Evolutionary conservation across 2,797 vertebrate genomes (phyloP).

Genomic region (Spheniscus humboldti): DNA sequence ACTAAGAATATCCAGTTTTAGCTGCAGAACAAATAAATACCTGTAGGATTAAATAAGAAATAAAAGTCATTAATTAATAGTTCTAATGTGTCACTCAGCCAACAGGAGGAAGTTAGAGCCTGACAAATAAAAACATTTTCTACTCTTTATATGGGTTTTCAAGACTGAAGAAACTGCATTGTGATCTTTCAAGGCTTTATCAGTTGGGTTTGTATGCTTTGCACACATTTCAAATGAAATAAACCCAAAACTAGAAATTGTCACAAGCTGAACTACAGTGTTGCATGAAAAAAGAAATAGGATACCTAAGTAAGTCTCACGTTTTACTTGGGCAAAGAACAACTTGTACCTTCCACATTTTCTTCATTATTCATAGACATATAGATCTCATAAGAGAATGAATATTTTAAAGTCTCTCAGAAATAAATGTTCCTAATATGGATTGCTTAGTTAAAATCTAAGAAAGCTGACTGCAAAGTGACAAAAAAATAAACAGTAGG

Average conservation of each 20-base stretch:
- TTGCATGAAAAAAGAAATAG: not conserved
- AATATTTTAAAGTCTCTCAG: not conserved
- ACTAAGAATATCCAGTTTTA: slow-evolving; percentile 96
- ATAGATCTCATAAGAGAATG: not conserved
- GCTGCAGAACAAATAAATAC: slow-evolving; percentile 96
- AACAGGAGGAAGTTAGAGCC: not conserved
- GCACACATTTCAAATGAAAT: not conserved
- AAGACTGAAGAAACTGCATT: not conserved
- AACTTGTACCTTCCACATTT: not conserved
- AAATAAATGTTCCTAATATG: not conserved
- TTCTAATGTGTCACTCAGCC: not conserved
- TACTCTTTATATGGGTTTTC: not conserved
- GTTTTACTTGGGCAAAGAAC: not conserved
- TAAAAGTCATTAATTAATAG: not conserved
- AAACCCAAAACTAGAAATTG: not conserved
- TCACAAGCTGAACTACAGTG: not conserved
- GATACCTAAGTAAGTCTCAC: not conserved
- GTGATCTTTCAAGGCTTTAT: not conserved
- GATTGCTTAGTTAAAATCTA: not conserved
- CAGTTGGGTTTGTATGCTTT: not conserved
- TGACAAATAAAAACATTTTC: not conserved
- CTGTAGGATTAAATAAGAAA: slow-evolving; percentile 71
- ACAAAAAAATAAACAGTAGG: not conserved
- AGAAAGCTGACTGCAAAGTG: not conserved
- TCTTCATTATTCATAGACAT: not conserved